These are phyloP conservation scores for Thrips palmi DNA, from an alignment of 1,140 invertebrate genomes.

Conservation along the genomic window DNA sequence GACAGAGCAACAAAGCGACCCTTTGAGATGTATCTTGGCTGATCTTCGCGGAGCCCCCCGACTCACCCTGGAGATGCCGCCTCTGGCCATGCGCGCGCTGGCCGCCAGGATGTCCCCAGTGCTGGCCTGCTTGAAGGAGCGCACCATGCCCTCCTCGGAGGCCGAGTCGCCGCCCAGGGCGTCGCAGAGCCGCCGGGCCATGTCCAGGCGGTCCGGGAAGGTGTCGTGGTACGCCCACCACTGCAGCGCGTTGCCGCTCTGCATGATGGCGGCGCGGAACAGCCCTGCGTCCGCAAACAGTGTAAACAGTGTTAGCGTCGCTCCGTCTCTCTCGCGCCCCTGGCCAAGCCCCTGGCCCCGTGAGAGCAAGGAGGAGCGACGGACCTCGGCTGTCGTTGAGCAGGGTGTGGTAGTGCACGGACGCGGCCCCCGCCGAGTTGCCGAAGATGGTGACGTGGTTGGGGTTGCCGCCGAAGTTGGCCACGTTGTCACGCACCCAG, in stretches of 20 bases:
- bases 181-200: too few relatives aligned
- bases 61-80: too few relatives aligned
- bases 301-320: neutral
- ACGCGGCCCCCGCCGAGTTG: slow-evolving; percentile 19
- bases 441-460: slow-evolving; percentile 19
- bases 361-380: neutral
- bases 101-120: too few relatives aligned
- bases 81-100: too few relatives aligned
- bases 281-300: slow-evolving; percentile 14
- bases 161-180: too few relatives aligned
- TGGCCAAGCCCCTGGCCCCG: neutral
- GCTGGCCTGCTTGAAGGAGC: too few relatives aligned
- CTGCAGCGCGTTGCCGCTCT: slow-evolving; percentile 11
- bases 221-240: slow-evolving; percentile 12
- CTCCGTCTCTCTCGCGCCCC: neutral
- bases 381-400: slow-evolving; percentile 17
- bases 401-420: slow-evolving; percentile 21
- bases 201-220: too few relatives aligned
- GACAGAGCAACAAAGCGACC: too few relatives aligned
- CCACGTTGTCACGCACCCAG: slow-evolving; percentile 17
- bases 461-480: slow-evolving; percentile 24
- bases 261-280: slow-evolving; percentile 10
- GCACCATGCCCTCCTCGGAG: too few relatives aligned
- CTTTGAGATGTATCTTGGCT: too few relatives aligned
- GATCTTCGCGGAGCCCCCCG: too few relatives aligned